Base-by-base conservation (phyloP, 2,888 invertebrate species). In the Celastrina argiolus region DNA sequence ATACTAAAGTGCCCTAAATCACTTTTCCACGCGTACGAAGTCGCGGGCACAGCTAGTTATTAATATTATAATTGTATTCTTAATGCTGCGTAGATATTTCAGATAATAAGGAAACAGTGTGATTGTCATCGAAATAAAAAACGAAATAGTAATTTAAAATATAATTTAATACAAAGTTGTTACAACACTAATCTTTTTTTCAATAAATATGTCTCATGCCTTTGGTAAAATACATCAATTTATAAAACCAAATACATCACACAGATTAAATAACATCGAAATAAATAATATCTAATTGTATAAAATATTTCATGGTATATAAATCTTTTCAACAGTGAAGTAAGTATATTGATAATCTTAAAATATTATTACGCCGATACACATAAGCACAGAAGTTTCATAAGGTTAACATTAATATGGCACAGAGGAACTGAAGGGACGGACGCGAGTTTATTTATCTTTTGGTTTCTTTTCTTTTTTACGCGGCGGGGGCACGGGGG, bases 381-480 rank as follows among this genome's bases (percentile, higher is more conserved):
- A 85, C 82, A 82, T 81, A 88, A 90, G 87, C 88, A 83, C 83
- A 81, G 78, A 83, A 85, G 76, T 78, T 59, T 42, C 18, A 42
- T 59, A 82, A 81, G 74, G 81, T 80, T 82, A 78, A 81, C 76
- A 76, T 75, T 81, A 76, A 77, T 87, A 89, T 90, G 90, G 90
- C 90, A 89, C 90, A 83, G 84, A 86, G 86, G 87, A 87, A 87
- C 82, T 83, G 76, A 77, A 70, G 76, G 76, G 78, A 80, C 76
- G 79, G 51, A 51, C 77, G 75, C 73, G 77, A 81, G 82, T 84
- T 88, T 84, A 88, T 79, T 88, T 86, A 74, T 92, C 88, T 85
- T 92, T 91, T 80, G 91, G 92, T 74, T 92, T 92, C 83, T 92
- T 92, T 80, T 90, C 91, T 82, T 92, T 92, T 81, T 92, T 92